Conservation (phyloP, 2,888 invertebrate genomes). For the Hoplodrina ambigua region DNA sequence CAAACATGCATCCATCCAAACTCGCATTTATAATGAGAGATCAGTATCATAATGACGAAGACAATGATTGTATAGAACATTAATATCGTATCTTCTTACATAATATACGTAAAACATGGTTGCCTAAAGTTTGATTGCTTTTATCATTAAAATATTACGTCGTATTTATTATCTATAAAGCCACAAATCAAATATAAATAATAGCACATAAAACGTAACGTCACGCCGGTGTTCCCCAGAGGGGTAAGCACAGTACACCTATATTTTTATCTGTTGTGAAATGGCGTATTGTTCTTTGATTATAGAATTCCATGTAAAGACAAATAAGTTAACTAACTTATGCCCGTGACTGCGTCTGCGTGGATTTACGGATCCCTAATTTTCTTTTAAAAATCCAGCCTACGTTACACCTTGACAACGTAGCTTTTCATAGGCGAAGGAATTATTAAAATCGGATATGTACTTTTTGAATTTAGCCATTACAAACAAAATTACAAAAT, state of each 20-base stretch:
- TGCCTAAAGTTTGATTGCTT: constrained; percentile 22
- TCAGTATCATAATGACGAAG: too few species aligned
- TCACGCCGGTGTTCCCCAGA: not conserved
- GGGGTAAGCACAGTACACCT: not conserved
- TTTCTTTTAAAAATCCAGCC: too few species aligned
- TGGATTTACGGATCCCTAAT: not conserved
- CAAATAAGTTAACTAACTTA: not conserved
- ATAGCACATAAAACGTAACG: not conserved
- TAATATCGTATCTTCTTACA: constrained; percentile 8
- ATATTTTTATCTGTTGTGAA: not conserved
- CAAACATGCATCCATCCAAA: too few species aligned
- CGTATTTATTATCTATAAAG: constrained; percentile 13
- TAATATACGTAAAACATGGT: constrained; percentile 2
- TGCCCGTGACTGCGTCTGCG: too few species aligned
- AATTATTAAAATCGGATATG: too few species aligned
- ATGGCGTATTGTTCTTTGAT: not conserved
- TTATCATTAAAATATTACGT: constrained; percentile 22
- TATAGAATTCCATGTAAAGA: not conserved
- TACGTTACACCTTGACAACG: too few species aligned
- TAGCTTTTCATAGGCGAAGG: too few species aligned
- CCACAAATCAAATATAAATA: not conserved
- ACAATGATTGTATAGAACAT: constrained; percentile 1
- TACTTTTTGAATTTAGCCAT: too few species aligned
- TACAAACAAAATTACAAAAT: too few species aligned
- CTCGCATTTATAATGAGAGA: too few species aligned